phyloP scores from a whole-genome alignment of 2,797 vertebrate genomes.

The Cyclura pinguis region DNA sequence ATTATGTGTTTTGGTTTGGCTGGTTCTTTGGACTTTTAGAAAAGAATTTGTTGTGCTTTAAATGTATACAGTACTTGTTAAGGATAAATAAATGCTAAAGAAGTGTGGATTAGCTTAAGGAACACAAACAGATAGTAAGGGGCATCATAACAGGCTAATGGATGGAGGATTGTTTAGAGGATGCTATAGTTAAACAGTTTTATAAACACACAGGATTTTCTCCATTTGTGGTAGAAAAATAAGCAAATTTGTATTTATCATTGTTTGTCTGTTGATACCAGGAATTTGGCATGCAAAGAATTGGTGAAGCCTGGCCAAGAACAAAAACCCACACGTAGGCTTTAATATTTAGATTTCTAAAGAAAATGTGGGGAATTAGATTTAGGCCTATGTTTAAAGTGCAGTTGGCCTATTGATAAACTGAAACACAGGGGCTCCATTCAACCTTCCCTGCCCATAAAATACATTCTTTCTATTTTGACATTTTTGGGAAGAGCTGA shows the following conservation, averaged over 20 bases:
- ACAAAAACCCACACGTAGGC: neutral
- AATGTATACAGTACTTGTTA: constrained; percentile 21
- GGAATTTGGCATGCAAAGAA: neutral
- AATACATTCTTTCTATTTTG: neutral
- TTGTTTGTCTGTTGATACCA: neutral
- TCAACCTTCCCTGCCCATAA: neutral
- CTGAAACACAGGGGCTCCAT: neutral
- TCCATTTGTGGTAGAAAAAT: neutral
- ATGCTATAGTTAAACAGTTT: neutral
- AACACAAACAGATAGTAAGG: neutral
- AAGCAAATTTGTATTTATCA: neutral
- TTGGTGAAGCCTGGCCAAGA: neutral
- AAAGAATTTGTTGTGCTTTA: constrained; percentile 34
- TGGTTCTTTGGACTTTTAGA: constrained; percentile 27
- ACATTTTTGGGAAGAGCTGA: neutral
- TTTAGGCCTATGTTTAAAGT: neutral
- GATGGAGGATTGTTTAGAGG: constrained; percentile 10
- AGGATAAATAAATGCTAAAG: constrained; percentile 59
- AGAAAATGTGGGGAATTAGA: neutral
- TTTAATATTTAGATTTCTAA: neutral
- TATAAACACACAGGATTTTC: neutral
- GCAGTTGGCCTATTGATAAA: neutral
- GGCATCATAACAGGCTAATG: neutral
- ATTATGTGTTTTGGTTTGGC: neutral
- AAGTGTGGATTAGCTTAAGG: constrained; percentile 57